These are phyloP conservation scores for Agapornis canus DNA, from an alignment of 2,797 vertebrate genomes.

Conservation along the genomic window DNA sequence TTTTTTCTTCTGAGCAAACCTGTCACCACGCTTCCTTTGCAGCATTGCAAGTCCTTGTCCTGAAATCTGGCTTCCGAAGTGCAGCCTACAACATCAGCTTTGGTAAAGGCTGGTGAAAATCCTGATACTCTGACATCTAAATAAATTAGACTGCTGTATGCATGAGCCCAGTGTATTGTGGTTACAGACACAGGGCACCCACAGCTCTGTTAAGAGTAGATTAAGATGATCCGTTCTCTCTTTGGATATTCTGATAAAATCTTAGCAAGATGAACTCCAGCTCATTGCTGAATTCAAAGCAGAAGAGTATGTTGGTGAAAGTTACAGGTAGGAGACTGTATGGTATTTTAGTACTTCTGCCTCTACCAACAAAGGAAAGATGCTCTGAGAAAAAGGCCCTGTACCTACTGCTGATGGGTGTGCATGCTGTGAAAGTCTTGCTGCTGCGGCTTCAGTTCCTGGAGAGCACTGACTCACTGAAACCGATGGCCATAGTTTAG, in stretches of 20 bases:
- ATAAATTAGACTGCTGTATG: neutral
- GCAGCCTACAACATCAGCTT: neutral
- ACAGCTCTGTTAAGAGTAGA: neutral
- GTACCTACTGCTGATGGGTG: neutral
- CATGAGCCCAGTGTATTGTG: neutral
- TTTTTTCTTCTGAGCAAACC: neutral
- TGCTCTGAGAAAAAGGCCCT: neutral
- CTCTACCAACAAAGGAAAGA: neutral
- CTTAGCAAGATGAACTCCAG: neutral
- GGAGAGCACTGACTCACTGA: neutral
- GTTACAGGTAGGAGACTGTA: neutral
- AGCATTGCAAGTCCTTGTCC: neutral
- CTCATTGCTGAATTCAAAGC: neutral
- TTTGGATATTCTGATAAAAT: neutral
- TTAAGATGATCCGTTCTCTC: neutral
- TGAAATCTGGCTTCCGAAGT: neutral
- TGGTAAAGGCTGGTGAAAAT: neutral
- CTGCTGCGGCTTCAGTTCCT: neutral
- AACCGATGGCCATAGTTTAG: neutral
- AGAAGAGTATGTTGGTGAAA: neutral
- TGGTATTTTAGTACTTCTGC: neutral
- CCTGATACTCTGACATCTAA: neutral
- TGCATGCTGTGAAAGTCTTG: neutral
- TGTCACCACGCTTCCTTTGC: neutral
- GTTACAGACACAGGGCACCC: neutral